Evolutionary conservation across 2,113 vertebrate species (phyloP).

Genomic region (Crotalus viridis): DNA sequence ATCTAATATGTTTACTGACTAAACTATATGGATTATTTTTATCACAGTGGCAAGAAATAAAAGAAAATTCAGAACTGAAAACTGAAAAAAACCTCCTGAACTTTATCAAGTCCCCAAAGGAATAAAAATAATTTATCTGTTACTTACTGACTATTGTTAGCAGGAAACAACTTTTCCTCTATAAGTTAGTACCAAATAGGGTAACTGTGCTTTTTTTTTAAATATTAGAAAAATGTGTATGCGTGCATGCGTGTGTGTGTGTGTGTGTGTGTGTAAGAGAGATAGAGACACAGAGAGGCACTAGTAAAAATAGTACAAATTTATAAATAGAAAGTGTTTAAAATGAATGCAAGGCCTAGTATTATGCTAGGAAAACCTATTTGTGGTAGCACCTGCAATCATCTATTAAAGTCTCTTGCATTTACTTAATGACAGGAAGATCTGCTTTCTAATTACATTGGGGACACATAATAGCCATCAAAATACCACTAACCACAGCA

Average conservation of each 20-base stretch:
- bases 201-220: constrained; percentile 29
- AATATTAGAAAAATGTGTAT: neutral
- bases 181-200: constrained; percentile 12
- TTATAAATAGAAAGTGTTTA: constrained; percentile 4
- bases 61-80: neutral
- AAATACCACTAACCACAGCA: constrained; percentile 31
- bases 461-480: constrained; percentile 16
- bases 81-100: neutral
- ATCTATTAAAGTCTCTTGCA: constrained; percentile 35
- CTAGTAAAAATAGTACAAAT: neutral
- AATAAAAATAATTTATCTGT: neutral
- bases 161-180: neutral
- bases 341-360: constrained; percentile 18
- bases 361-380: neutral
- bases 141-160: neutral
- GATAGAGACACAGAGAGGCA: neutral
- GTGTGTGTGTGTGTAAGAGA: neutral
- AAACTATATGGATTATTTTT: neutral
- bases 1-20: neutral
- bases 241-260: too few relatives aligned
- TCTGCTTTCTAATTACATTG: constrained; percentile 41
- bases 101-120: neutral
- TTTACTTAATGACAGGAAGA: constrained; percentile 60
- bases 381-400: constrained; percentile 27
- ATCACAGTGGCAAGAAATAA: neutral